Conservation (phyloP, 2,888 invertebrate genomes). For the Criorhina ranunculi region DNA sequence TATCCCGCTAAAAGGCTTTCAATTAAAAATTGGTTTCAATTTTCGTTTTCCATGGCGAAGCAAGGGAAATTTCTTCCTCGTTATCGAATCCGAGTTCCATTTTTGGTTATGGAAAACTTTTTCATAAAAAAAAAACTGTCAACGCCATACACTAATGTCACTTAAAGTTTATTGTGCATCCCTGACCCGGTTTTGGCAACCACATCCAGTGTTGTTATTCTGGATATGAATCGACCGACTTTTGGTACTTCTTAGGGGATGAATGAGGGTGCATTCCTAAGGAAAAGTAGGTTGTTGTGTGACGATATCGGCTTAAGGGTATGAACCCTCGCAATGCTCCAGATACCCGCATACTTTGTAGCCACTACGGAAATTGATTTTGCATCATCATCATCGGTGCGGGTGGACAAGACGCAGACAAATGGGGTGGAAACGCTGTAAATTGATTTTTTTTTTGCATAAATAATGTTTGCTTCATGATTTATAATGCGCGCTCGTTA, state of each 20-base stretch:
- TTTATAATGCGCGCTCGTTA: constrained; percentile 39
- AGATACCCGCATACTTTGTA: constrained; percentile 48
- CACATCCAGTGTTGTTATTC: constrained; percentile 30
- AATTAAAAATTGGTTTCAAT: constrained; percentile 57
- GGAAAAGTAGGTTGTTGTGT: background rate
- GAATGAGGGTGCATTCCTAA: constrained; percentile 5
- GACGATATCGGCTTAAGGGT: background rate
- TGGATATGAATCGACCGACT: constrained; percentile 52
- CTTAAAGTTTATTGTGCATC: constrained; percentile 62
- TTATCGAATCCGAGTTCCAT: background rate
- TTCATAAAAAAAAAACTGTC: constrained; percentile 54
- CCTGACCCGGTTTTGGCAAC: constrained; percentile 59
- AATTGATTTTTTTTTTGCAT: constrained; percentile 53
- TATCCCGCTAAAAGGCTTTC: constrained; percentile 47
- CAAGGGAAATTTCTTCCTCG: background rate
- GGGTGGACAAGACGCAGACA: background rate
- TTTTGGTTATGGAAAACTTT: constrained; percentile 11
- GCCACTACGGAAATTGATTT: constrained; percentile 72
- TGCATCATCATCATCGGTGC: constrained; percentile 54
- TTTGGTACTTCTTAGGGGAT: constrained; percentile 29
- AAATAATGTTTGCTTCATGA: constrained; percentile 45
- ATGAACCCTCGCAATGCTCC: constrained; percentile 18
- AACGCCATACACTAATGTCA: constrained; percentile 57
- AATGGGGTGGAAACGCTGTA: constrained; percentile 35
- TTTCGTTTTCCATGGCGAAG: constrained; percentile 4